A percentile compares a stretch with the other conserved stretches of the same genome.
Evolutionary conservation across 2,113 vertebrate species (phyloP).

Genomic region (Euleptes europaea): DNA sequence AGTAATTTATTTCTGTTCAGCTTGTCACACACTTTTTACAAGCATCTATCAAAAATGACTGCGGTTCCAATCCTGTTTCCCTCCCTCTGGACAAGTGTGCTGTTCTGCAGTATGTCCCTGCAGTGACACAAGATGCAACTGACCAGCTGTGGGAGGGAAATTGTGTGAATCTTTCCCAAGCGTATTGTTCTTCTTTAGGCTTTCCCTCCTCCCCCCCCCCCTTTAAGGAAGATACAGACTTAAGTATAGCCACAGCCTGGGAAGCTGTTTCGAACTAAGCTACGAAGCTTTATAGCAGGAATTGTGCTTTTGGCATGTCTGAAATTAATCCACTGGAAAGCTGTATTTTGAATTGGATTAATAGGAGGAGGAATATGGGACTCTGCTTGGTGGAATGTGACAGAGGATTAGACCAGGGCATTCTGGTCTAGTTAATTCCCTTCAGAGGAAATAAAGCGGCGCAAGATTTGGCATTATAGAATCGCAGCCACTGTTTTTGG

Average conservation of each 20-base stretch:
- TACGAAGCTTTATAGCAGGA: neutral
- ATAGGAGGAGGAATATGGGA: neutral
- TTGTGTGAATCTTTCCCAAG: neutral
- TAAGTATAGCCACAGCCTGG: neutral
- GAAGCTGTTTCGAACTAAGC: constrained; percentile 8
- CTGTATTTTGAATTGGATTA: constrained; percentile 36
- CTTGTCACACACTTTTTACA: no score
- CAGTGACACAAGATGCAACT: neutral
- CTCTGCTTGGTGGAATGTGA: constrained; percentile 13
- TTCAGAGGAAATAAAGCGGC: constrained; percentile 11
- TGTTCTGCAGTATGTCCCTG: no score
- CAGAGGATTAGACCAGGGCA: neutral
- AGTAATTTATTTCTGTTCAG: no score
- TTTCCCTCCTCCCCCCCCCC: neutral
- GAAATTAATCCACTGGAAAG: constrained; percentile 39
- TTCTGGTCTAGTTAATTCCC: neutral
- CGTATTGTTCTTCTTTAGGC: neutral
- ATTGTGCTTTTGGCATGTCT: neutral
- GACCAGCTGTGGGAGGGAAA: neutral
- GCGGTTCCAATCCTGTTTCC: no score
- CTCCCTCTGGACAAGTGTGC: no score
- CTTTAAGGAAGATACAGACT: constrained; percentile 11
- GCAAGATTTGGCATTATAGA: neutral
- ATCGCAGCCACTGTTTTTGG: neutral
- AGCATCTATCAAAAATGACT: no score